Base-by-base conservation (phyloP, 2,113 vertebrate species). In the Laterallus jamaicensis region DNA sequence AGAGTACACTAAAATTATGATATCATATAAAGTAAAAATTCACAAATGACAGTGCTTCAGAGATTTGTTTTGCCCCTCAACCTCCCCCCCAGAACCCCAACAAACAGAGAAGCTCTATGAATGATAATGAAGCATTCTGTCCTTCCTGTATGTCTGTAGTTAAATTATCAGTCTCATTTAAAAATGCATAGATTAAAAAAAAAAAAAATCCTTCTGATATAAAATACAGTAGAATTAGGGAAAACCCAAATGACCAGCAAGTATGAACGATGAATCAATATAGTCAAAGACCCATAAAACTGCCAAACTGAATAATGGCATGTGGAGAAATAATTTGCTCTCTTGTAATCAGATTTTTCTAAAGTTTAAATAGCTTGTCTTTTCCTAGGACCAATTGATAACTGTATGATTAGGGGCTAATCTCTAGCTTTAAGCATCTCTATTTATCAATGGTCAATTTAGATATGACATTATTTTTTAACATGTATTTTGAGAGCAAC, bases 261-360 rank as follows among this genome's bases (percentile, higher is more conserved):
- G 31, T 14, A 54, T 2, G 2, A 47, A 11, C 3, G 5, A 56
- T 59, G 13, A 49, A 66, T 1, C 0, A 47, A 49, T 55, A 31
- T 11, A 29, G 26, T 25, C 18, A 62, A 83, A 79, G n/a, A 59
- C 22, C 11, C 10, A 47, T 4, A 3, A 58, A 69, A 25, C 11
- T 35, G 11, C 11, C 17, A 82, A 18, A 84, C 5, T 63, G 31
- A 47, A 25, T 29, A 86, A 54, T 25, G 60, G 22, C 25, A 25
- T 31, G 4, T 17, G 29, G 74, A 80, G 16, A 4, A 85, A 59
- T 28, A 59, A 2, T 54, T 52, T 80, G 7, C 8, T 59, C 2
- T 40, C 25, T 47, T 15, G 7, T 79, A 69, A 59, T 49, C 10
- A 32, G 12, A 80, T 70, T 47, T 54, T 75, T 37, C 10, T 39